Base-by-base conservation (phyloP, 2,888 invertebrate species). In the Aquatica leii region DNA sequence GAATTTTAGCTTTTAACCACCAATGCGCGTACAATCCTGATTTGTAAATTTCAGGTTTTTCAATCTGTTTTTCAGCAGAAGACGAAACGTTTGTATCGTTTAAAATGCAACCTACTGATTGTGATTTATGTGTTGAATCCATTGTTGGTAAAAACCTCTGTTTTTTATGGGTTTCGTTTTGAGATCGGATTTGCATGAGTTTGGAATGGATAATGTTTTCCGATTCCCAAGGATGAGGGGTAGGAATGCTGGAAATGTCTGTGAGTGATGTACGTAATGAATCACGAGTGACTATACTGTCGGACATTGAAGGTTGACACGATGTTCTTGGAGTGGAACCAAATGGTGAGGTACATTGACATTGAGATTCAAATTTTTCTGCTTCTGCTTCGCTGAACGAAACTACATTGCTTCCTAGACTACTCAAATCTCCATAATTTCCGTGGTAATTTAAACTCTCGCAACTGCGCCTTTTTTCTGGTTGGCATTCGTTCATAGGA, bases 21-120 rank as follows among this genome's bases (percentile, higher is more conserved):
- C 94, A 94, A 84, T 94, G 94, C 68, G 93, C 94, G 82, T 94
- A 94, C 82, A 94, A 85, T 76, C 93, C 93, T 50, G 93, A 93
- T 64, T 90, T 90, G 82, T 90, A 94, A 77, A 90, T 84, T 81
- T 86, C 81, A 72, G 83, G 84, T 69, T 81, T 79, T 69, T 82
- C 81, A 56, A 79, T 77, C 73, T 81, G 83, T 35, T 68, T 31
- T 24, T 50, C 31, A 1, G 17, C 18, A n/a, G 18, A 6, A 8
- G 18, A 20, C 18, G 46, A 18, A 3, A 18, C 41, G 34, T 65
- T 57, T 15, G 60, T 41, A 20, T 56, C 50, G 17, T 53, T 57
- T 71, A 69, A 18, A 70, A 70, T 57, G 55, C 66, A 60, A 62
- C 59, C 62, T 61, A 74, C 65, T 14, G 80, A 79, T 65, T 76